Conservation (phyloP, 2,113 vertebrate species). For the Platysternon megacephalum region DNA sequence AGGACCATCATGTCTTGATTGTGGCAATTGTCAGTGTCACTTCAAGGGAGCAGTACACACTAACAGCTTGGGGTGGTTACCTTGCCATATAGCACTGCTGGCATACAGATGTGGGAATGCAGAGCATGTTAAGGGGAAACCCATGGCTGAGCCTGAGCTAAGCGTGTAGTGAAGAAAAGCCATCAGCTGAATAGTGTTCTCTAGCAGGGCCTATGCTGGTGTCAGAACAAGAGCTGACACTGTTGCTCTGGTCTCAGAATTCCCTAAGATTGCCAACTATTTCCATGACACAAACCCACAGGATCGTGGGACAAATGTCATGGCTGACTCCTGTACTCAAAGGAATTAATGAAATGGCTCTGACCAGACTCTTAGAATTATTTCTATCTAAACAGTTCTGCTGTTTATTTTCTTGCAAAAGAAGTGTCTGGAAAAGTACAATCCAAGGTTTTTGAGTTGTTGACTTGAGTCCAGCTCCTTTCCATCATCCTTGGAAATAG, state of each 20-base stretch:
- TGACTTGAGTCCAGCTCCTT: neutral
- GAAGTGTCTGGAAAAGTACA: neutral
- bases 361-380: neutral
- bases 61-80: neutral
- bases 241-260: neutral
- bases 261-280: neutral
- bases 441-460: accelerated
- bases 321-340: neutral
- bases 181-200: neutral
- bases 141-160: neutral
- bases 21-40: neutral
- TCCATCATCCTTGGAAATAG: neutral
- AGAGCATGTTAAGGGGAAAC: neutral
- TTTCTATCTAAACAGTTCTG: neutral
- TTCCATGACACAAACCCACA: neutral
- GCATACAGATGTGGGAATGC: neutral
- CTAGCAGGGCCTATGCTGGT: neutral
- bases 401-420: neutral
- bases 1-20: neutral
- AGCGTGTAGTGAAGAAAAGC: neutral
- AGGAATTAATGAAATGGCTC: neutral
- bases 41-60: neutral
- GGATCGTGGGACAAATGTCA: neutral
- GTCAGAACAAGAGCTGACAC: neutral
- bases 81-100: neutral